Evolutionary conservation across 1,140 invertebrate genomes (phyloP), one percentile per base, ranked within the genome.

Genomic region (Diploscapter pachys): DNA sequence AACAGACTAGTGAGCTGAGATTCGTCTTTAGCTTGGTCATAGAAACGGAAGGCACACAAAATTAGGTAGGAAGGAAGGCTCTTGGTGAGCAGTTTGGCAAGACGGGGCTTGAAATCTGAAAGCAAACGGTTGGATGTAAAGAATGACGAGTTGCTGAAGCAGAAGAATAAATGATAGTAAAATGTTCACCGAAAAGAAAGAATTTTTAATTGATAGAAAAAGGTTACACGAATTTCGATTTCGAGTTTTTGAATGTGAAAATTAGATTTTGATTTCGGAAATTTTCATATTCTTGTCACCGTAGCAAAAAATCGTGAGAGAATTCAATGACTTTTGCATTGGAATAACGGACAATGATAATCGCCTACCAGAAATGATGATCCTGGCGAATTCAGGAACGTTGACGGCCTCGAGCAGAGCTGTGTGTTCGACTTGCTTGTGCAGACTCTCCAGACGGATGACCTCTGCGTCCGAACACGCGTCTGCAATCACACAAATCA

Each of bases 11-110:
- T 83, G 57, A 82, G 77, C 8, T 62, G 71, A 50, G 77, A 64
- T 51, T 82, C 81, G 63, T 84, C 82, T 66, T 75, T 71, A 11
- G 50, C 70, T n/a, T 72, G 69, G 63, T 67, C 63, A 51, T 57
- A 11, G 79, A 63, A 66, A 56, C 79, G 70, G 74, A 83, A 83
- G 4, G 79, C 82, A 54, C 72, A 71, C 4, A 83, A 70, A 4
- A 83, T 52, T 4, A 84, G 55, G 66, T 82, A 84, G 5, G 81
- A 65, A 2, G 82, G 81, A 8, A 84, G 77, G 31, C 80, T 80
- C 9, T 80, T 83, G 0, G 80, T 77, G 2, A 83, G 72, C n/a
- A 79, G 75, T 13, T 75, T 72, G 31, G 81, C 81, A 31, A 83
- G 48, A 52, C 82, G 73, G 48, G 81, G 81, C 65, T 81, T 80